Base-by-base conservation (phyloP, 2,888 invertebrate species). In the Trachelus troglodyta region DNA sequence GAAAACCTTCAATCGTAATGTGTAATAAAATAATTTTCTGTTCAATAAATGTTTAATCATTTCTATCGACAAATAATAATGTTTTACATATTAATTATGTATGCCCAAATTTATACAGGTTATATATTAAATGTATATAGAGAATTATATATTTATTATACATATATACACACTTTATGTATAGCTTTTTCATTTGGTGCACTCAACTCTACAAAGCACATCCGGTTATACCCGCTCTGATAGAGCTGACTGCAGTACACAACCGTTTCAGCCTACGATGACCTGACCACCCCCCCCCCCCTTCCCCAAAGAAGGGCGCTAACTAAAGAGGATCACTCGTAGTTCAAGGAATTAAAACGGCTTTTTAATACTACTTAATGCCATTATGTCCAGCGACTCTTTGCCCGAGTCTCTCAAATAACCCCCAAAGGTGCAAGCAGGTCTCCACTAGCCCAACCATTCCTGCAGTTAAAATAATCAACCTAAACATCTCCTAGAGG, bases 321-420 rank as follows among this genome's bases (percentile, higher is more conserved):
- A 31, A 30, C 37, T 77, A 74, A 78, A 71, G 77, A 81, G 80
- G 80, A 77, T 77, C 71, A 75, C 68, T 69, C 77, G 75, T 77
- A 80, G 79, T 77, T 81, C 75, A 35, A 80, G 73, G 75, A 76
- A 56, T 23, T 56, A 56, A 6, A 74, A 74, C 76, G 78, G 78
- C 76, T 80, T 80, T 82, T 81, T 81, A 81, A 81, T 81, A 79
- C 79, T 78, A 80, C 81, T 80, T 82, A 82, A 82, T 80, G 80
- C 73, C 77, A 77, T 82, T 80, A 79, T 81, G 31, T 30, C 9
- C 56, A 56, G 23, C 56, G 23, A 56, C 23, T 56, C 9, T 56
- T 56, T 56, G 9, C 56, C 23, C 56, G 23, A 56, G 23, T 56
- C 56, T 23, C 56, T 56, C 56, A 56, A 56, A 56, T 23, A 23